Conservation (phyloP, 2,113 vertebrate species). For the Haemorhous mexicanus region DNA sequence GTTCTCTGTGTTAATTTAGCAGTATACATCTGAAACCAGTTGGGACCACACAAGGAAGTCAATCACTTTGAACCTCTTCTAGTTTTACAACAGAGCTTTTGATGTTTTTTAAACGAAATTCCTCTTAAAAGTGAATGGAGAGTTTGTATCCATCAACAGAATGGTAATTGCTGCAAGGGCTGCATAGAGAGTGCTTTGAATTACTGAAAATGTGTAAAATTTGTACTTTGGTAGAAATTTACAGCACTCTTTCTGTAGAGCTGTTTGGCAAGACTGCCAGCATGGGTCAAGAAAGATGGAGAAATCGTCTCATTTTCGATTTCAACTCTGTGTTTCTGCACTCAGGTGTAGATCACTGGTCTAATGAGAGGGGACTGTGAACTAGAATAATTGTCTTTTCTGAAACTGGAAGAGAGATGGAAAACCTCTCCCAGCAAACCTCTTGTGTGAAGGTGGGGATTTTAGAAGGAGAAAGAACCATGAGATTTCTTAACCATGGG, state of each 20-base stretch:
- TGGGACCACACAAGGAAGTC: background rate
- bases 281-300: background rate
- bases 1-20: background rate
- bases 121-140: background rate
- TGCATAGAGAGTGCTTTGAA: background rate
- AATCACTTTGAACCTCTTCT: background rate
- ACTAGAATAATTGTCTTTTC: background rate
- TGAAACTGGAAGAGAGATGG: background rate
- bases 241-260: background rate
- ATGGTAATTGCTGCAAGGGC: background rate
- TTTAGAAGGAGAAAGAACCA: background rate
- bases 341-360: no score
- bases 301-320: background rate
- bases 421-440: background rate
- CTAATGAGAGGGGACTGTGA: background rate
- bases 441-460: background rate
- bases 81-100: background rate
- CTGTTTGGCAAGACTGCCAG: background rate
- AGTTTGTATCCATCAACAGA: background rate
- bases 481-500: background rate
- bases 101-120: background rate
- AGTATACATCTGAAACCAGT: background rate
- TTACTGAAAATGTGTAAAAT: background rate
- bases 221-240: background rate
- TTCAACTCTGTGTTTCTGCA: background rate